Percentiles rank a stretch among this genome's conserved stretches.
Evolutionary conservation across 2,888 invertebrate genomes (phyloP).

Genomic region (Aleiodes testaceus): DNA sequence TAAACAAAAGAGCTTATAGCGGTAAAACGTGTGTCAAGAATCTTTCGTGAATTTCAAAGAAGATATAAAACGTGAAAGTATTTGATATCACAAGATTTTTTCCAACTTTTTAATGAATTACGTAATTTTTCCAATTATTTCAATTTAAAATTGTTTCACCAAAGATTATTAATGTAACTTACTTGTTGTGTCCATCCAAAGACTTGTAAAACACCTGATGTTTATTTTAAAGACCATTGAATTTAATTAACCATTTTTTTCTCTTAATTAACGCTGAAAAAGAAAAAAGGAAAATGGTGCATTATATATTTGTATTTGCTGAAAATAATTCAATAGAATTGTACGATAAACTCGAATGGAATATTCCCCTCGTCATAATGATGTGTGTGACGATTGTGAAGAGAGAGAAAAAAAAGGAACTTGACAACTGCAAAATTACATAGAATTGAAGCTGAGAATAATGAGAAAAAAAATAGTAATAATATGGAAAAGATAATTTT

Average conservation of each 20-base stretch:
- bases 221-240: not conserved
- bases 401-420: not conserved
- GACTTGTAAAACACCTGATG: constrained; percentile 44
- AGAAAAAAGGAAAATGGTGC: constrained; percentile 18
- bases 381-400: not conserved
- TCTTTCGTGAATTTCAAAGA: constrained; percentile 15
- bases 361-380: constrained; percentile 8
- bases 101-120: constrained; percentile 39
- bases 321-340: not conserved
- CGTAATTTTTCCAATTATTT: constrained; percentile 35
- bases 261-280: constrained; percentile 39
- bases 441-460: constrained; percentile 27
- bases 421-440: constrained; percentile 28
- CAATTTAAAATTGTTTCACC: constrained; percentile 42
- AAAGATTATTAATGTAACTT: constrained; percentile 51
- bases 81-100: constrained; percentile 3
- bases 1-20: constrained; percentile 43
- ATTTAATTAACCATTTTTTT: constrained; percentile 31
- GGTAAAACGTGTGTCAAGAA: constrained; percentile 36
- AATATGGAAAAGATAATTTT: not conserved
- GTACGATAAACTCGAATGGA: constrained; percentile 25
- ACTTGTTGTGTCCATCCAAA: constrained; percentile 49
- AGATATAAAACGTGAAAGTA: constrained; percentile 22
- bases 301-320: constrained; percentile 11
- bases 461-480: constrained; percentile 11